Evolutionary conservation across 2,797 vertebrate species (phyloP), one percentile per base, ranked within the genome.

Genomic region (Cuculus canorus): DNA sequence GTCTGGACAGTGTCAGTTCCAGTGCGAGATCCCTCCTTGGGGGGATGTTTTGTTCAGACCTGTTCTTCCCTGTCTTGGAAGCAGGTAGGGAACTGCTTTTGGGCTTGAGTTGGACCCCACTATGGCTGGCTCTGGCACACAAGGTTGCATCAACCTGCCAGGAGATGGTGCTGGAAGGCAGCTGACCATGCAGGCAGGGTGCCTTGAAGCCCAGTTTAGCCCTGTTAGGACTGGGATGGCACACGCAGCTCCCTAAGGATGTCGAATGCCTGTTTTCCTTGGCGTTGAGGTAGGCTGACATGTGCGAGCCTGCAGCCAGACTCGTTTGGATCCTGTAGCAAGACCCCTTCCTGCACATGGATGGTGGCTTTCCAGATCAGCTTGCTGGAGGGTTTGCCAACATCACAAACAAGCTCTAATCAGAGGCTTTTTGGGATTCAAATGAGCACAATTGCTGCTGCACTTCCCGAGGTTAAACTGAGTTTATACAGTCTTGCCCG

Each of bases 121-220:
- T 4, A 0, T 2, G 0, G 8, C 17, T 86, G 56, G 37, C 23
- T 8, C 10, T 14, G 75, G 82, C 50, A 45, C 35, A 24, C 48
- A 23, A 25, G 23, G 3, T 5, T 80, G 25, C 45, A 25, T 59
- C 54, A 57, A 1, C 24, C 27, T 82, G 66, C 90, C 48, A 92
- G 90, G 92, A 96, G 95, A 86, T 96, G 93, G 94, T 95, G 95
- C 95, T 96, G 93, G 22, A 85, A 93, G 81, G 93, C 94, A 92
- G 75, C 85, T 7, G 61, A 12, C 71, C 24, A 2, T 24, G 71
- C 39, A 11, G 3, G 64, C 86, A 82, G 71, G 43, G 68, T 77
- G 90, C 65, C 47, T 41, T 13, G n/a, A 17, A 86, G 65, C 60
- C 82, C 86, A 30, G 11, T 76, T 65, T 2, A 30, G 28, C 73